Evolutionary conservation across 2,797 vertebrate genomes (phyloP), one percentile per base, ranked within the genome.

Genomic region (Gymnothorax reevesii): DNA sequence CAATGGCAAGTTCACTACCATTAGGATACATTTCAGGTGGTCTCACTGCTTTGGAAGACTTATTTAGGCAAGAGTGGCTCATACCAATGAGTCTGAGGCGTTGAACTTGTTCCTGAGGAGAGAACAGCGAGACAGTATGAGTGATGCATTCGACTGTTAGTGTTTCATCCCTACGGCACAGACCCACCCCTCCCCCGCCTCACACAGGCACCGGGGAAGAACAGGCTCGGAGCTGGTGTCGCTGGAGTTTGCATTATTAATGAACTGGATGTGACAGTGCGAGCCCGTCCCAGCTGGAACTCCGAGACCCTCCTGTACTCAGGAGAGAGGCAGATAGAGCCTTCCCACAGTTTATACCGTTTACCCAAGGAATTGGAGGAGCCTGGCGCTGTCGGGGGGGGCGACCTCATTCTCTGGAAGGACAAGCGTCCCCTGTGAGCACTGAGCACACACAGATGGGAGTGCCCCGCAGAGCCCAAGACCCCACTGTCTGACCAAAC

Each of bases 381-480:
- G 69, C 55, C 66, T 33, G 55, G 80, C 80, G 7, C 49, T 83
- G 66, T 73, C 25, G 33, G n/a, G 57, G 80, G 25, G 88, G 60
- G 69, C 13, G 62, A 62, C 54, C 64, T 55, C 83, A 57, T 57
- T 57, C 55, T 25, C 84, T 66, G 4, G 3, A 83, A 87, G 86
- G 60, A 84, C 73, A 60, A 73, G 49, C 27, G 69, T 75, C 83
- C 57, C 82, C 82, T 87, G 55, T 85, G 55, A 59, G 71, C 75
- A 52, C 66, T 83, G 86, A 88, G 62, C 69, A 83, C 77, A 71
- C 86, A 84, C 83, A 87, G 84, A 83, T 83, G 85, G 83, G 86
- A 60, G 79, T 60, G 57, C 66, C 64, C n/a, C 15, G 55, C 73
- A 80, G 62, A 59, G 83, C n/a, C 7, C 15, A 15, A 15, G 85